Percentiles rank a stretch among this genome's conserved stretches.
phyloP scores from a whole-genome alignment of 2,888 invertebrate genomes.

The Camptogramma bilineatum region DNA sequence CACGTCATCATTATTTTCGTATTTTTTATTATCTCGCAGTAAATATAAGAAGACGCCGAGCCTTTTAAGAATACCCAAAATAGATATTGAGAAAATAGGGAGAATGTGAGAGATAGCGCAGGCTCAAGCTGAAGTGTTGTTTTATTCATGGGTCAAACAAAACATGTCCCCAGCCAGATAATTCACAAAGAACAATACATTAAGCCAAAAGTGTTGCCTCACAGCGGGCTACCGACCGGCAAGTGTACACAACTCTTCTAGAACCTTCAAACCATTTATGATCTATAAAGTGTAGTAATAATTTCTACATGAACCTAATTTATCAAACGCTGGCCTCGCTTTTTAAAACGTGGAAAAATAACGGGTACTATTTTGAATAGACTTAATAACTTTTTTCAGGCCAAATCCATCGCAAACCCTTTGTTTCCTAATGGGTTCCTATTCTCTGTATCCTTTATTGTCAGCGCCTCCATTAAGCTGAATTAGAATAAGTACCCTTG shows the following conservation, averaged over 20 bases:
- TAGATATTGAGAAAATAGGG: neutral
- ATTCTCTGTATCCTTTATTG: constrained; percentile 43
- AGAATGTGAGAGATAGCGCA: neutral
- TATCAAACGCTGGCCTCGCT: constrained; percentile 37
- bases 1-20: neutral
- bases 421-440: constrained; percentile 45
- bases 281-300: constrained; percentile 45
- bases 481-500: constrained; percentile 40
- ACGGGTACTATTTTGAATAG: constrained; percentile 34
- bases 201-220: constrained; percentile 30
- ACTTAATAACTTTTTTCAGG: constrained; percentile 42
- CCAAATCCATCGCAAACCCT: constrained; percentile 43
- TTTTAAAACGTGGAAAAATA: constrained; percentile 38
- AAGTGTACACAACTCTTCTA: constrained; percentile 41
- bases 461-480: constrained; percentile 39
- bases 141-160: constrained; percentile 1
- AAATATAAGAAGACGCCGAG: neutral
- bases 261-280: constrained; percentile 45
- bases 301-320: constrained; percentile 36
- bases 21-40: neutral
- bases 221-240: constrained; percentile 25
- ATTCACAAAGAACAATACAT: constrained; percentile 26
- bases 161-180: constrained; percentile 7
- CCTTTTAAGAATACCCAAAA: neutral
- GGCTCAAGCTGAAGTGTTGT: neutral